Evolutionary conservation across 2,888 invertebrate species (phyloP), one percentile per base, ranked within the genome.

Genomic region (Lamproptera curius): DNA sequence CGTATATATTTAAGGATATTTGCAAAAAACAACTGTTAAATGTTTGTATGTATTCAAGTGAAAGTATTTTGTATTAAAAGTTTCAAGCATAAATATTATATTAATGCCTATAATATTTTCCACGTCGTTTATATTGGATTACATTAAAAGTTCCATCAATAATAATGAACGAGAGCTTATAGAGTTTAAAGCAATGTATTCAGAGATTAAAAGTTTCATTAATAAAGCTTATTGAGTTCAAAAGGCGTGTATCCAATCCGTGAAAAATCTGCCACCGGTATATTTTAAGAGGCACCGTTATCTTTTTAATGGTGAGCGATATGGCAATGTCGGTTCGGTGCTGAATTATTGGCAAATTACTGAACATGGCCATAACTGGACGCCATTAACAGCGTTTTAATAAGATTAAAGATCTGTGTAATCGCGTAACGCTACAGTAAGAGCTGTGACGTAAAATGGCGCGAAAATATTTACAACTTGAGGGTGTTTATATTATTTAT

Each of bases 211-310:
- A n/a, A n/a, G n/a, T n/a, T n/a, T n/a, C n/a, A n/a, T 20, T 20
- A 20, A 20, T 3, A 20, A 6, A 20, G 20, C 20, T 20, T 20
- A 5, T 6, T 6, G 20, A 20, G 6, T 20, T 20, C 3, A 20
- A 20, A 20, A 20, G 20, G 20, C 20, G 20, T 5, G 6, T 6
- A 6, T n/a, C n/a, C n/a, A n/a, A 5, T 28, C 28, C n/a, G 28
- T n/a, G 28, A 2, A 28, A 20, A 20, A 20, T 20, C 20, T 5
- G 20, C 28, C 13, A n/a, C 13, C 8, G 8, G 42, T 13, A 37
- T 37, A 44, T 37, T 37, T 44, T 37, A 37, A 44, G 15, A 37
- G 6, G 6, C 11, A 28, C 44, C 37, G 44, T 28, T 43, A 36
- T 16, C 28, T 44, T 39, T 38, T 43, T 38, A 44, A 45, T 45